Evolutionary conservation across 92 coral and sea anemone species (phyloP), one percentile per base, ranked within the genome.

Genomic region (Phenganax stokvisi): DNA sequence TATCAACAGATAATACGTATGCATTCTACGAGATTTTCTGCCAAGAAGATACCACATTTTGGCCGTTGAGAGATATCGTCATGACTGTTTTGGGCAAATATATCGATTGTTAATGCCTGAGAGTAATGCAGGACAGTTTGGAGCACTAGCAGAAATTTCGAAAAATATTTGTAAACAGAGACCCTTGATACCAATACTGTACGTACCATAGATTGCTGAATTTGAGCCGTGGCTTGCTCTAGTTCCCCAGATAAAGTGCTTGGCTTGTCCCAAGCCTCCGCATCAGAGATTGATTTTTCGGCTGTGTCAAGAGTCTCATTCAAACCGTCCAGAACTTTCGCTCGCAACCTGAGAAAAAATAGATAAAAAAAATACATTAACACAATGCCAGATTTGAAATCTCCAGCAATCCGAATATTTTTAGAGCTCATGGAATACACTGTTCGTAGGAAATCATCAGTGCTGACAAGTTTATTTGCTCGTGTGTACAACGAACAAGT

Each of bases 221-320:
- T 79, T 16, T 79, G 72, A 37, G 31, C 83, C 7, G 57, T 62
- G 10, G 83, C 83, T 65, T 63, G 74, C n/a, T 62, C 74, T 13
- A 79, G 8, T 15, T 79, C 83, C 0, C 65, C 54, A 12, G 73
- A 63, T 6, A 79, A 73, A 9, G 73, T 79, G 51, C 74, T 79
- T 79, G 83, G 83, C 51, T 44, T 51, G 52, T 71, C 57, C 54
- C 81, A 74, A 64, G 74, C 47, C 54, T 88, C 90, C 12, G 86
- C 84, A 54, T 85, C 84, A 29, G 84, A 56, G 51, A 85, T 78
- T 10, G 85, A 54, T 7, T 83, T 74, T 75, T 88, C 90, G 12
- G 65, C 75, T 31, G 72, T 61, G 17, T 78, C 73, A 9, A 80
- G 73, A 47, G 53, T 54, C 53, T 56, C 31, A 10, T 84, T 51